A percentile compares a stretch with the other conserved stretches of the same genome.
Conservation (phyloP, 2,113 vertebrate species). For the Thymallus thymallus region DNA sequence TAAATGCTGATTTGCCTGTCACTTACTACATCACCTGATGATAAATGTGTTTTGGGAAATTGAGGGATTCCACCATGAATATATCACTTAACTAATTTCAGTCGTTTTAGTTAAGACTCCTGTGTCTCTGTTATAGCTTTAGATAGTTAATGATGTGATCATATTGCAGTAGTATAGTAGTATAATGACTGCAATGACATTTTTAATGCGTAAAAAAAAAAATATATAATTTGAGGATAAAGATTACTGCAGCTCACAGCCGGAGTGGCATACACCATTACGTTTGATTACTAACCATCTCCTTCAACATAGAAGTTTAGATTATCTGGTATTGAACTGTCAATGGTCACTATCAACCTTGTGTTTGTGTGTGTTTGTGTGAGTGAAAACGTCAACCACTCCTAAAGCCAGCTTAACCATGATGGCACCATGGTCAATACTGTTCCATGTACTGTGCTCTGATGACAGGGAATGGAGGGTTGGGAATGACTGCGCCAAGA, state of each 20-base stretch:
- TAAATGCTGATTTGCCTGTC: neutral
- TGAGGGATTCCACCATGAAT: too few relatives aligned
- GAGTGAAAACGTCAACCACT: neutral
- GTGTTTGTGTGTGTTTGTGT: neutral
- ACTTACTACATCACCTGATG: too few relatives aligned
- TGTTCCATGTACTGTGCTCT: neutral
- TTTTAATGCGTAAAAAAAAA: neutral
- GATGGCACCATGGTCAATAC: neutral
- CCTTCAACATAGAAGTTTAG: neutral
- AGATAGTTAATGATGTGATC: neutral
- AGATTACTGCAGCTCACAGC: too few relatives aligned
- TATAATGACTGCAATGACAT: neutral
- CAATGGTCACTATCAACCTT: neutral
- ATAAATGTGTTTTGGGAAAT: too few relatives aligned
- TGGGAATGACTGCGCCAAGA: neutral
- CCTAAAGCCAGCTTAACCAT: neutral
- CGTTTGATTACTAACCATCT: neutral
- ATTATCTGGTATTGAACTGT: neutral
- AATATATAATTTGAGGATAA: neutral
- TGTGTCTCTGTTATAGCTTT: neutral
- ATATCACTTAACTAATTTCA: neutral
- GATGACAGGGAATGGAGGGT: neutral
- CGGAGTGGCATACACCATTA: neutral
- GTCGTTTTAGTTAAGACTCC: neutral
- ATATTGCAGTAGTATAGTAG: neutral